A percentile compares a stretch with the other conserved stretches of the same genome.
Conservation (phyloP, 2,888 invertebrate species). For the Orthosia incerta region DNA sequence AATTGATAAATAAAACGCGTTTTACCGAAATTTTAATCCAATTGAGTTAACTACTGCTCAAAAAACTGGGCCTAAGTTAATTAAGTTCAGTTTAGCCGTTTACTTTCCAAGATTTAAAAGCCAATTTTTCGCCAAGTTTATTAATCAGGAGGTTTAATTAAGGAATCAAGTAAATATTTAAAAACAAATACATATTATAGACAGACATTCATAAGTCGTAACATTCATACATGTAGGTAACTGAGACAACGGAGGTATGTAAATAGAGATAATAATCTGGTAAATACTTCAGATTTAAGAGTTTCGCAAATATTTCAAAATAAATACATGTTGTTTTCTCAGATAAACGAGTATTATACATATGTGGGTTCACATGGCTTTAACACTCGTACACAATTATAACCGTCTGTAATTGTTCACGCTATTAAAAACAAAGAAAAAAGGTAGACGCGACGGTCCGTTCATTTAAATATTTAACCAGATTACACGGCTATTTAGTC, state of each 20-base stretch:
- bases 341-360: not conserved
- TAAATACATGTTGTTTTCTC: not conserved
- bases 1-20: no score
- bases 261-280: slow-evolving; percentile 18
- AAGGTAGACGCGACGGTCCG: slow-evolving; percentile 3
- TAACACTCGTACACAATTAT: not conserved
- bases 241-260: not conserved
- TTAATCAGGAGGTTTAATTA: no score
- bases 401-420: slow-evolving; percentile 10
- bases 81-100: no score
- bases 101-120: no score
- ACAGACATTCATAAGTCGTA: no score
- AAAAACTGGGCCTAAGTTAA: no score
- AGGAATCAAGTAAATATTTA: not conserved
- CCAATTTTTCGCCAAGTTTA: no score
- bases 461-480: slow-evolving; percentile 54
- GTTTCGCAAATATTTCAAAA: slow-evolving; percentile 1
- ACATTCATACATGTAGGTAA: not conserved
- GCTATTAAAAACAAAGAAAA: slow-evolving; percentile 31
- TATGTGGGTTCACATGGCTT: not conserved
- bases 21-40: no score
- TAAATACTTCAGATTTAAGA: slow-evolving; percentile 33
- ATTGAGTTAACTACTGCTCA: no score
- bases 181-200: not conserved
- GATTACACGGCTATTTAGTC: slow-evolving; percentile 42